A percentile compares a stretch with the other conserved stretches of the same genome.
Conservation (phyloP, 2,888 invertebrate species). For the Amblyjoppa fuscipennis region DNA sequence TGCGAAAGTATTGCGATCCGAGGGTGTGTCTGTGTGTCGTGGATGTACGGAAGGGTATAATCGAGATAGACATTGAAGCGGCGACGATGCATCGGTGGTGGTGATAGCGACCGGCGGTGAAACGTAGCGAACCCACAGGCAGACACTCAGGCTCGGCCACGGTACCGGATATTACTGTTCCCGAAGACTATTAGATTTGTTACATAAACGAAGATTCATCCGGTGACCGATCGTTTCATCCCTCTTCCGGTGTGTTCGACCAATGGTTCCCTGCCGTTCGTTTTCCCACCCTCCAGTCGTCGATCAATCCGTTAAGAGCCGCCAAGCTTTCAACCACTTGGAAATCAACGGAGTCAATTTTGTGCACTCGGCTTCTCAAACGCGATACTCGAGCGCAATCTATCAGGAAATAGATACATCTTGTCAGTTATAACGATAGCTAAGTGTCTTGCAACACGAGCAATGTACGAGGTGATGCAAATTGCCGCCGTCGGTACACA, state of each 20-base stretch:
- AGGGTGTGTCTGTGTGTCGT: conserved; percentile 55
- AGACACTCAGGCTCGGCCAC: conserved; percentile 68
- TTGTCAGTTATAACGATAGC: too few species aligned
- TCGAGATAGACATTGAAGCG: conserved; percentile 51
- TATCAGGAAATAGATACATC: neutral
- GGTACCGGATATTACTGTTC: conserved; percentile 81
- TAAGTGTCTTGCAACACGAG: too few species aligned
- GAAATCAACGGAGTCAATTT: conserved; percentile 25
- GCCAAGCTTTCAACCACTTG: conserved; percentile 27
- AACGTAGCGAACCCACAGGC: conserved; percentile 75
- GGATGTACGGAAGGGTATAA: conserved; percentile 60
- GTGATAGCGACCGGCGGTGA: conserved; percentile 69
- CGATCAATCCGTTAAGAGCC: conserved; percentile 33
- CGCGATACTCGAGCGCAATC: neutral
- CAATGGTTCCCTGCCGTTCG: conserved; percentile 12
- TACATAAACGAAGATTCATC: conserved; percentile 77
- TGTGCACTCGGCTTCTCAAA: neutral
- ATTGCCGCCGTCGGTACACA: too few species aligned
- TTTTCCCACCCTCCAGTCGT: conserved; percentile 22
- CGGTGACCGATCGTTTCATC: conserved; percentile 56
- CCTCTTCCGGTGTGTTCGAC: conserved; percentile 29
- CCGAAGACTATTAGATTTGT: conserved; percentile 82
- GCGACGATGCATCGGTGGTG: conserved; percentile 47
- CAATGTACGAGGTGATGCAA: too few species aligned
- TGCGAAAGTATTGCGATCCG: conserved; percentile 34